Conservation (phyloP, 1,140 invertebrate genomes). For the Zaprionus kolodkinae region DNA sequence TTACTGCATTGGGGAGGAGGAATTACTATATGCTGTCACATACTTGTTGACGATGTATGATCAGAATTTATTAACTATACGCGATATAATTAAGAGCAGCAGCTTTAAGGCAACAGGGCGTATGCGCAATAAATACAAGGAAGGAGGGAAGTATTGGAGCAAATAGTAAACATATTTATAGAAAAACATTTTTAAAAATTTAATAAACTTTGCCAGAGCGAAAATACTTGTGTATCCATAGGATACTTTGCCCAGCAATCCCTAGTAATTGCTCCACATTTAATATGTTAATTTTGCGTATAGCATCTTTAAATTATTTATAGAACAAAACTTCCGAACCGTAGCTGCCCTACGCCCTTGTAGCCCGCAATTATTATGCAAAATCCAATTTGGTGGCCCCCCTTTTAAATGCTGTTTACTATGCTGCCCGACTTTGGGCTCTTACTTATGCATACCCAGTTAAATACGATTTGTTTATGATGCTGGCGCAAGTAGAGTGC, state of each 20-base stretch:
- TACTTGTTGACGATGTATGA: constrained; percentile 34
- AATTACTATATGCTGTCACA: constrained; percentile 18
- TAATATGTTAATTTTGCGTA: constrained; percentile 3
- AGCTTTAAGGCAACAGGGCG: neutral
- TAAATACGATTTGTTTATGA: constrained; percentile 50
- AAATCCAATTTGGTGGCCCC: constrained; percentile 11
- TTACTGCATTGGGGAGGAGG: neutral
- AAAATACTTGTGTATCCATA: no score
- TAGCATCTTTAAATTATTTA: neutral
- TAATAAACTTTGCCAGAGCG: no score
- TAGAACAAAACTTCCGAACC: neutral
- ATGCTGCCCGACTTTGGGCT: constrained; percentile 12
- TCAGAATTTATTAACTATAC: constrained; percentile 13
- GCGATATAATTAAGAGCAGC: neutral
- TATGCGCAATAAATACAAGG: constrained; percentile 13
- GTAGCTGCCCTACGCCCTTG: neutral
- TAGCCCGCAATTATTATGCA: constrained; percentile 48
- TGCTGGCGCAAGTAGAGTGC: constrained; percentile 12
- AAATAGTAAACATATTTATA: no score
- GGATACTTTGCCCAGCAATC: neutral
- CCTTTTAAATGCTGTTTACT: constrained; percentile 23
- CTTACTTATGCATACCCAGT: constrained; percentile 49
- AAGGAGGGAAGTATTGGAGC: no score
- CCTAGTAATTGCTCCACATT: neutral
- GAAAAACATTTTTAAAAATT: neutral